These are phyloP conservation scores for Drosophila tropicalis DNA, from an alignment of 1,140 invertebrate species.

Conservation along the genomic window DNA sequence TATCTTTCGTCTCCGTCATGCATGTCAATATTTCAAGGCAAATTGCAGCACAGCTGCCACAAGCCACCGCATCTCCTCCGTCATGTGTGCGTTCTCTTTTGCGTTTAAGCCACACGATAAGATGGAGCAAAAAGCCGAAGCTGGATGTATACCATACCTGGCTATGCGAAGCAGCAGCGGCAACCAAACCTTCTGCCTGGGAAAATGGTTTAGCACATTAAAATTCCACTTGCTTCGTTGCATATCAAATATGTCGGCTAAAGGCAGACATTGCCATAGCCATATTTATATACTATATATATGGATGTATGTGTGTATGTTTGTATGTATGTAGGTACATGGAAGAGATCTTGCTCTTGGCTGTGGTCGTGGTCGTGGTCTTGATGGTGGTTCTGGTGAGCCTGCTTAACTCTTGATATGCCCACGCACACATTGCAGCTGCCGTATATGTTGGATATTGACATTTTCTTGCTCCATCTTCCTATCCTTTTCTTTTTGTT, in stretches of 20 bases:
- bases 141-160: conserved; percentile 23
- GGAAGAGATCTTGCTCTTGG: neutral
- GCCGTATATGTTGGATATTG: conserved; percentile 71
- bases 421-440: conserved; percentile 22
- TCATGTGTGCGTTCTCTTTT: conserved; percentile 29
- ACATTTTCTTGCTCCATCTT: conserved; percentile 56
- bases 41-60: conserved; percentile 55
- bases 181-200: conserved; percentile 35
- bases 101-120: conserved; percentile 40
- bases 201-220: conserved; percentile 80
- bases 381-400: conserved; percentile 18
- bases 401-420: conserved; percentile 61
- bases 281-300: neutral
- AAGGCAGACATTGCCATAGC: conserved; percentile 35
- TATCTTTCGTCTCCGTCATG: neutral
- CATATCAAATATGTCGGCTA: conserved; percentile 74
- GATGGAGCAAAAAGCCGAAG: neutral
- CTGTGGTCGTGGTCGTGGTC: neutral
- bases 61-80: conserved; percentile 19
- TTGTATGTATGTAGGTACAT: neutral
- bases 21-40: conserved; percentile 54
- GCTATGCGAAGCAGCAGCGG: neutral
- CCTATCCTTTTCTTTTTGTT: neutral
- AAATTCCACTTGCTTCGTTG: conserved; percentile 79
- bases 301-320: neutral